Evolutionary conservation across 2,888 invertebrate genomes (phyloP).

Genomic region (Nesidiocoris tenuis): DNA sequence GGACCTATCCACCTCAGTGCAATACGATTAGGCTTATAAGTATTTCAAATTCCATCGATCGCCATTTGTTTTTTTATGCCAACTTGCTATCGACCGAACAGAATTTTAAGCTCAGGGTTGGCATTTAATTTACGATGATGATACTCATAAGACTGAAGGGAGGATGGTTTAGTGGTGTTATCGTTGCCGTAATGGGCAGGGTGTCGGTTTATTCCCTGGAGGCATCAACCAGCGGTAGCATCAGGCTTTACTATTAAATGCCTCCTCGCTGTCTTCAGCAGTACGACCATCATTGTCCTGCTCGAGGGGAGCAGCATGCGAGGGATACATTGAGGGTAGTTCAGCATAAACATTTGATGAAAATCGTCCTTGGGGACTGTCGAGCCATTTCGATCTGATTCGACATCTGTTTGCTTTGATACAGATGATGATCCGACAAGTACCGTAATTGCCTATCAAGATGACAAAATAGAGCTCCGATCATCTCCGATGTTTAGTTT

Average conservation of each 20-base stretch:
- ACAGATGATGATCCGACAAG: no score
- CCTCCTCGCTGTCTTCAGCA: background rate
- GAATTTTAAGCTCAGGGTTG: no score
- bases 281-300: background rate
- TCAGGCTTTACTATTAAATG: background rate
- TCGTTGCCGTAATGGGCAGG: slow-evolving; percentile 26
- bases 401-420: background rate
- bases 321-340: slow-evolving; percentile 14
- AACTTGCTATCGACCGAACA: no score
- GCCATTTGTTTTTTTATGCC: no score
- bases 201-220: slow-evolving; percentile 30
- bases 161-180: no score
- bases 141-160: background rate
- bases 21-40: no score
- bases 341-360: slow-evolving; percentile 30
- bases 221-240: background rate
- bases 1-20: no score
- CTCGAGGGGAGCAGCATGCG: background rate
- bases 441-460: background rate
- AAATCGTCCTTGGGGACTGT: slow-evolving; percentile 18
- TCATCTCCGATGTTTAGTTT: no score
- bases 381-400: background rate
- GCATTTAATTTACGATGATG: slow-evolving; percentile 8
- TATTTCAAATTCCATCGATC: no score
- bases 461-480: no score